Percentiles rank a stretch among this genome's conserved stretches.
Evolutionary conservation across 2,113 vertebrate species (phyloP).

Genomic region (Turdus rufiventris): DNA sequence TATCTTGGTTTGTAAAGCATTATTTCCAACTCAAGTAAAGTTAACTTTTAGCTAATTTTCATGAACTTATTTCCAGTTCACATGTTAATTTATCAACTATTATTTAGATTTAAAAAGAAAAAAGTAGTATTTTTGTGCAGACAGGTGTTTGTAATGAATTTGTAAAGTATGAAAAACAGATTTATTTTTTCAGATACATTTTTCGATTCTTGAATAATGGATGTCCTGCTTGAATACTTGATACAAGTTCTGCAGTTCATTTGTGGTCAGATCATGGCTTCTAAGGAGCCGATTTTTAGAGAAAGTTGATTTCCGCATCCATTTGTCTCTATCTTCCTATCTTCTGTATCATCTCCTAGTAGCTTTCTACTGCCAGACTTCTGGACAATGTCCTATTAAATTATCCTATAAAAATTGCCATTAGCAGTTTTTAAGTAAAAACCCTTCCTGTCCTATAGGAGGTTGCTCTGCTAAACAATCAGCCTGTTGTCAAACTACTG

Average conservation of each 20-base stretch:
- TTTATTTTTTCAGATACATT: background rate
- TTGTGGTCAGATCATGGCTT: background rate
- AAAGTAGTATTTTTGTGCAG: background rate
- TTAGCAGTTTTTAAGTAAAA: background rate
- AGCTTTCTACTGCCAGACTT: background rate
- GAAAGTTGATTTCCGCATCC: background rate
- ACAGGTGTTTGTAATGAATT: background rate
- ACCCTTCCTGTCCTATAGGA: background rate
- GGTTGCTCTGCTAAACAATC: background rate
- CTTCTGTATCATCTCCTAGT: accelerated
- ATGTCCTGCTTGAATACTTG: background rate
- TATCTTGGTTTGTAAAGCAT: background rate
- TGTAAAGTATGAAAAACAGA: background rate
- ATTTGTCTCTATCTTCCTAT: background rate
- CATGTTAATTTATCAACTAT: background rate
- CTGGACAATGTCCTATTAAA: background rate
- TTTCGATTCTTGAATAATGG: background rate
- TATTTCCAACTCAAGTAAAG: background rate
- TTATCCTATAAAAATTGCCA: background rate
- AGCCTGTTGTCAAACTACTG: background rate
- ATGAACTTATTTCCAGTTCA: background rate
- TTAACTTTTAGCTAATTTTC: background rate
- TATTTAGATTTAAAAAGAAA: background rate
- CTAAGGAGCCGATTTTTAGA: background rate
- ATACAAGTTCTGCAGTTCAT: background rate